These are phyloP conservation scores for Synanthedon andrenaeformis DNA, from an alignment of 2,888 invertebrate genomes.

Conservation along the genomic window DNA sequence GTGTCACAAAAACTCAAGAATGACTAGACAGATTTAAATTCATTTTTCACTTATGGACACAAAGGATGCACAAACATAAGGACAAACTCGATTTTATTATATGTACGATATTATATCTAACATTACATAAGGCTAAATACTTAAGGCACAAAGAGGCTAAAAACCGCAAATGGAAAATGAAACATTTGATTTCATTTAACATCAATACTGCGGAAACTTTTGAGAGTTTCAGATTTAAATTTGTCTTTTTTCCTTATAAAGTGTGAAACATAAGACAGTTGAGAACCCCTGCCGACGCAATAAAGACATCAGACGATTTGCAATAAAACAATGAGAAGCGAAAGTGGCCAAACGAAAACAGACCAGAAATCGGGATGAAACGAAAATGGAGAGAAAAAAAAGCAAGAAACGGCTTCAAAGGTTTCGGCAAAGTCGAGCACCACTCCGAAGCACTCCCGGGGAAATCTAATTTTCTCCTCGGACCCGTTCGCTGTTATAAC, in stretches of 20 bases:
- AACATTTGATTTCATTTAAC: too few species aligned
- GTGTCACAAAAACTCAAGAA: too few species aligned
- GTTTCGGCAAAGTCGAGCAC: conserved; percentile 59
- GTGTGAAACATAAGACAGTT: conserved; percentile 22
- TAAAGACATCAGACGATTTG: conserved; percentile 21
- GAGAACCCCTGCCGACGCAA: conserved; percentile 27
- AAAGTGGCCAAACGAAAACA: conserved; percentile 54
- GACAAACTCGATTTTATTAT: too few species aligned
- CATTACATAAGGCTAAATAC: neutral
- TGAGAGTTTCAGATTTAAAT: too few species aligned
- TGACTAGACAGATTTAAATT: too few species aligned
- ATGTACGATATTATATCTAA: conserved; percentile 1
- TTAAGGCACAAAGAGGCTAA: too few species aligned
- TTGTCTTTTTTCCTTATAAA: conserved; percentile 10
- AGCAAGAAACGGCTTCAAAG: conserved; percentile 41
- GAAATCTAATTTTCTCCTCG: conserved; percentile 67
- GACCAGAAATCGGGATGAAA: conserved; percentile 43
- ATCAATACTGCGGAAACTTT: too few species aligned
- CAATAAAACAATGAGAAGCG: conserved; percentile 53
- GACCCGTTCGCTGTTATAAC: conserved; percentile 44
- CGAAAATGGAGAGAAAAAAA: conserved; percentile 20
- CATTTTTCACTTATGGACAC: too few species aligned
- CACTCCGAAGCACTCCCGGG: conserved; percentile 50
- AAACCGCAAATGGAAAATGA: too few species aligned
- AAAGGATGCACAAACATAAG: too few species aligned